Base-by-base conservation (phyloP, 2,888 invertebrate species). In the Drosophila meridionalis region DNA sequence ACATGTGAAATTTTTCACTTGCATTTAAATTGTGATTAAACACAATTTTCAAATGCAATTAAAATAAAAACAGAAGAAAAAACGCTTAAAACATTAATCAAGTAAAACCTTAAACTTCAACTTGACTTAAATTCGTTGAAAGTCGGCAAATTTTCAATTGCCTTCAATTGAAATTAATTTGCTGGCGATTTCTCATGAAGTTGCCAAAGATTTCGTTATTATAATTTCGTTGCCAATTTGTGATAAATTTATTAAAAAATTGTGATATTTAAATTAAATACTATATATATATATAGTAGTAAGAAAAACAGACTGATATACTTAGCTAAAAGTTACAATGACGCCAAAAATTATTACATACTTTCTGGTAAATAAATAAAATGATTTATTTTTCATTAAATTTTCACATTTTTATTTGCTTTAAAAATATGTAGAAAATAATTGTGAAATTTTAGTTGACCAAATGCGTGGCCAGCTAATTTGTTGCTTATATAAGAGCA, bases 321-420 rank as follows among this genome's bases (percentile, higher is more conserved):
- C 50, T 58, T 72, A 80, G 43, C 30, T 45, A 34, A 66, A 48
- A 36, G 36, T 64, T 45, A 72, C 70, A 80, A 91, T 92, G 92
- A 82, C 92, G 68, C 92, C 92, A 28, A 86, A 91, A 85, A 89
- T 92, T 60, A 87, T 92, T 32, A 90, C 89, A 52, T 92, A 91
- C 73, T 88, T 92, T 76, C 83, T 92, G 92, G 92, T 92, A 92
- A 86, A 56, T 69, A 69, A 34, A 55, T 20, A 2, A 2, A 4
- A 58, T 48, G 50, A 9, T 9, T 2, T 5, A 40, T 12, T 38
- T 20, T 42, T 26, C 9, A 52, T 3, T 34, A 6, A 11, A 52
- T 52, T 52, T 34, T 4, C n/a, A 38, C 11, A 30, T 11, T 47
- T 26, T 9, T 55, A 28, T 20, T 63, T 43, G 26, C 9, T 26